Conservation (phyloP, 1,140 invertebrate genomes). For the Heliconius nattereri region DNA sequence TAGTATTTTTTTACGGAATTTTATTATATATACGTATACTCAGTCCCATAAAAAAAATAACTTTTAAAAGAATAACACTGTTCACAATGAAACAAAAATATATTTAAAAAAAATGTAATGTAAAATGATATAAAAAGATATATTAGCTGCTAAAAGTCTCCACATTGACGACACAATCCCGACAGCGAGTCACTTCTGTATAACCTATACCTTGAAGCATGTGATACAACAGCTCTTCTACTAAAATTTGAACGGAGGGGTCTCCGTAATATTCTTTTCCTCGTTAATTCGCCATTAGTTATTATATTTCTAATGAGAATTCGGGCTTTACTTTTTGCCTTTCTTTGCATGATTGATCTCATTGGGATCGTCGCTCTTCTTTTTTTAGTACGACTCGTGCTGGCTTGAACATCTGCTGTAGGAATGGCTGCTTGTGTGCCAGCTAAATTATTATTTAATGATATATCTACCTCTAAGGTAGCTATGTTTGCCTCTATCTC, state of each 20-base stretch:
- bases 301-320: constrained; percentile 3
- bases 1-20: no score
- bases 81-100: neutral
- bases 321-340: neutral
- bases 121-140: neutral
- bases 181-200: neutral
- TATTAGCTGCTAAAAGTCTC: neutral
- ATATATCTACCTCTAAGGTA: neutral
- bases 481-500: neutral
- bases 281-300: neutral
- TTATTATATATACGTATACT: no score
- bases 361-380: neutral
- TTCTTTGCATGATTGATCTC: neutral
- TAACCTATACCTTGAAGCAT: neutral
- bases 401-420: neutral
- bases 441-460: neutral
- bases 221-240: neutral
- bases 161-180: neutral
- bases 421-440: neutral
- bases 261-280: neutral
- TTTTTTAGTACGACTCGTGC: neutral
- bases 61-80: neutral
- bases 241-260: neutral
- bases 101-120: neutral
- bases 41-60: no score